Conservation (phyloP, 2,888 invertebrate genomes). For the Drosophila leonis region DNA sequence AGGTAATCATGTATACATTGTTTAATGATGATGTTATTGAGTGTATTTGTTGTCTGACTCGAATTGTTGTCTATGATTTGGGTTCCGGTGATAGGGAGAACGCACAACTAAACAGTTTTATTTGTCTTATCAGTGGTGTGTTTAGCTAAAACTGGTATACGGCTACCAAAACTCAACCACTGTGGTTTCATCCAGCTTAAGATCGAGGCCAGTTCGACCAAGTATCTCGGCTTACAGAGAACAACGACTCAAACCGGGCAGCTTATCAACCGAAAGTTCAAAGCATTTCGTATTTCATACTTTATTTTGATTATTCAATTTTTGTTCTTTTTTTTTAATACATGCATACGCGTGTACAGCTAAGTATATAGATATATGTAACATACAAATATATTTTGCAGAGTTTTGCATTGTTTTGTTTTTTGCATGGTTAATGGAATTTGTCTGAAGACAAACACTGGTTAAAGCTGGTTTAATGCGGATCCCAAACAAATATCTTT, state of each 20-base stretch:
- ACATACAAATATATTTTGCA: neutral
- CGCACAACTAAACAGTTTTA: constrained; percentile 28
- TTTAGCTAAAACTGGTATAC: constrained; percentile 69
- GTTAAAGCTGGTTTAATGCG: neutral
- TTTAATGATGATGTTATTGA: constrained; percentile 14
- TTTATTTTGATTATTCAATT: neutral
- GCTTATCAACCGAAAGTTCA: constrained; percentile 25
- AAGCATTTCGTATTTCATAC: neutral
- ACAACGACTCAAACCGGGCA: neutral
- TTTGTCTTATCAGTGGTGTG: constrained; percentile 54
- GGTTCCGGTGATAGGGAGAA: constrained; percentile 31
- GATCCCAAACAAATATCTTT: neutral
- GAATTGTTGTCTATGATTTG: constrained; percentile 7
- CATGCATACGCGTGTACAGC: neutral
- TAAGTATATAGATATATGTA: neutral
- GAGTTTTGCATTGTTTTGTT: neutral
- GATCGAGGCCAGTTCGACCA: neutral
- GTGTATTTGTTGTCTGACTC: neutral
- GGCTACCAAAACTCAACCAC: constrained; percentile 65
- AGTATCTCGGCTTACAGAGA: constrained; percentile 13
- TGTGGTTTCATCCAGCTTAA: constrained; percentile 50
- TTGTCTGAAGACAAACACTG: neutral
- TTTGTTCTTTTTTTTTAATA: neutral
- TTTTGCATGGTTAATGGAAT: neutral
- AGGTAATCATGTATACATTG: neutral